A percentile compares a stretch with the other conserved stretches of the same genome.
phyloP scores from a whole-genome alignment of 1,140 invertebrate genomes.

The Homarus americanus region DNA sequence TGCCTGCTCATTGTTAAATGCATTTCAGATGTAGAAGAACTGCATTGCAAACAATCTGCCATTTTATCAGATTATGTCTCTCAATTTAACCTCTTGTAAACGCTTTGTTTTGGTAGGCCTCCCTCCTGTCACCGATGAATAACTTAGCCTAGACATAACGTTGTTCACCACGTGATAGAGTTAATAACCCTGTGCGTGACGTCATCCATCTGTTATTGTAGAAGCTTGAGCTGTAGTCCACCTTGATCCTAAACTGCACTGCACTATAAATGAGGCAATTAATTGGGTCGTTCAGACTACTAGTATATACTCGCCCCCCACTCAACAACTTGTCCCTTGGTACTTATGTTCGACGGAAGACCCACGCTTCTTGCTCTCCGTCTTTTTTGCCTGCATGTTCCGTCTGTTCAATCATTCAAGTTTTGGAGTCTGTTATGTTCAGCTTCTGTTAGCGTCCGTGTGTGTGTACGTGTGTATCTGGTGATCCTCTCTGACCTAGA shows the following conservation, averaged over 20 bases:
- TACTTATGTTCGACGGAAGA: constrained; percentile 13
- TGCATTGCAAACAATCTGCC: constrained; percentile 14
- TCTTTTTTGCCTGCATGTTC: constrained; percentile 44
- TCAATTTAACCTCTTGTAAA: neutral
- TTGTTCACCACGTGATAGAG: constrained; percentile 20
- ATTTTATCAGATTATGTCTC: neutral
- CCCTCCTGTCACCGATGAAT: constrained; percentile 16
- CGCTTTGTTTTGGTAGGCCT: constrained; percentile 3
- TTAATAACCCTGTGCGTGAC: constrained; percentile 42
- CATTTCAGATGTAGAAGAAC: constrained; percentile 37
- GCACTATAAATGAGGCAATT: constrained; percentile 38
- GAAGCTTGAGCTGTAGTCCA: constrained; percentile 56
- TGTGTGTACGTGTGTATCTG: constrained; percentile 40
- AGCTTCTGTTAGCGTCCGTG: constrained; percentile 45
- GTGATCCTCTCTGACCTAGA: constrained; percentile 15
- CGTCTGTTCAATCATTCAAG: constrained; percentile 39
- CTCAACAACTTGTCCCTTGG: neutral
- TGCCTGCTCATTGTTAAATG: constrained; percentile 46
- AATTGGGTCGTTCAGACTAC: constrained; percentile 29
- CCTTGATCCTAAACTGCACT: constrained; percentile 54
- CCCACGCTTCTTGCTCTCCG: constrained; percentile 21
- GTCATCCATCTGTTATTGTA: constrained; percentile 39
- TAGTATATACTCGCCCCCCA: neutral
- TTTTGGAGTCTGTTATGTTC: constrained; percentile 44
- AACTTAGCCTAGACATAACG: constrained; percentile 33